Evolutionary conservation across 2,888 invertebrate genomes (phyloP).

Genomic region (Acronicta leporina): DNA sequence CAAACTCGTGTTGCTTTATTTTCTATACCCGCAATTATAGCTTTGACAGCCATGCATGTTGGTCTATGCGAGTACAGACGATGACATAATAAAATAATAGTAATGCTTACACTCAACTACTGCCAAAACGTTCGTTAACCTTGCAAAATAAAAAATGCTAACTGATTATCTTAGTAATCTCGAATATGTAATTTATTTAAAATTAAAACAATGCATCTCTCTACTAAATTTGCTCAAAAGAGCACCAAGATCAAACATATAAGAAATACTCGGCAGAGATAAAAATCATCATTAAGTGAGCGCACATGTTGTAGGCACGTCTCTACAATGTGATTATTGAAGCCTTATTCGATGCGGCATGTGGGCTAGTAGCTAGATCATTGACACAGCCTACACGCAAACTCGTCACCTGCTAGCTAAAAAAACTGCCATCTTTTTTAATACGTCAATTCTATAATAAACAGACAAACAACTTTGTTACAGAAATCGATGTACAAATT

Average conservation of each 20-base stretch:
- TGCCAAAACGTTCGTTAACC: constrained; percentile 37
- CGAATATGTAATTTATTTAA: constrained; percentile 21
- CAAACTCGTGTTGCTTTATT: constrained; percentile 72
- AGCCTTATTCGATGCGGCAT: constrained; percentile 87
- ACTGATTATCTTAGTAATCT: constrained; percentile 28
- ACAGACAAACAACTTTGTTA: constrained; percentile 59
- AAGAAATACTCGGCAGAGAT: constrained; percentile 55
- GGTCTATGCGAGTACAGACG: constrained; percentile 70
- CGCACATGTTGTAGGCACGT: constrained; percentile 61
- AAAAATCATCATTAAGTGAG: constrained; percentile 63
- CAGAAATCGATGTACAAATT: constrained; percentile 8
- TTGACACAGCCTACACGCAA: constrained; percentile 87
- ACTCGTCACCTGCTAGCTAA: constrained; percentile 85
- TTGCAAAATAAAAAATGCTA: constrained; percentile 11
- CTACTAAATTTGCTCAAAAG: constrained; percentile 14
- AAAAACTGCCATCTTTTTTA: constrained; percentile 74
- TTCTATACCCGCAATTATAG: constrained; percentile 86
- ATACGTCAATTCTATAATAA: constrained; percentile 78
- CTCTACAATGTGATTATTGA: constrained; percentile 84
- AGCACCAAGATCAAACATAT: constrained; percentile 28
- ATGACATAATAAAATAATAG: constrained; percentile 63
- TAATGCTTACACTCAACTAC: constrained; percentile 10
- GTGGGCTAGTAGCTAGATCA: constrained; percentile 88
- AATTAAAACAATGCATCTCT: constrained; percentile 29
- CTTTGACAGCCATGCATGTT: constrained; percentile 82